Percentiles rank a stretch among this genome's conserved stretches.
Evolutionary conservation across 1,140 invertebrate genomes (phyloP).

Genomic region (Drosophila athabasca): DNA sequence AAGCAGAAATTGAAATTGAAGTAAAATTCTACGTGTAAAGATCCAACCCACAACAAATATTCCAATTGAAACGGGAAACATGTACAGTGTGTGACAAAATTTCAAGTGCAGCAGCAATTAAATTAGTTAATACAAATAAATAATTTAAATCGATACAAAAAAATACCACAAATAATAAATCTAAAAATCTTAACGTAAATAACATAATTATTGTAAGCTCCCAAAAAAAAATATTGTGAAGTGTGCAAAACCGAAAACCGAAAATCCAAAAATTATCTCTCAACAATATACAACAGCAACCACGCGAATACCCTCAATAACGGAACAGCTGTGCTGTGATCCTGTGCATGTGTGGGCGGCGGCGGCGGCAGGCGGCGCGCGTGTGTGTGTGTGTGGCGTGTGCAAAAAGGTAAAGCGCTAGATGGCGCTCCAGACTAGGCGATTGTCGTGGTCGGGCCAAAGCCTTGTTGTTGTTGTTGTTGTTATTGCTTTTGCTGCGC

Average conservation of each 20-base stretch:
- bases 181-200: too few species aligned
- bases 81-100: conserved; percentile 23
- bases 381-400: conserved; percentile 33
- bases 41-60: conserved; percentile 13
- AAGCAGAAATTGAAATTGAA: conserved; percentile 45
- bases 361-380: background rate
- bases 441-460: conserved; percentile 31
- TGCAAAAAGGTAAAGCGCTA: conserved; percentile 49
- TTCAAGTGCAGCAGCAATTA: too few species aligned
- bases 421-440: conserved; percentile 62
- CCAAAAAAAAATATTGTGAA: too few species aligned
- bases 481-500: conserved; percentile 32
- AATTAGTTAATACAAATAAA: conserved; percentile 4
- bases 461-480: conserved; percentile 14
- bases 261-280: too few species aligned
- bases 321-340: conserved; percentile 48
- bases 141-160: too few species aligned
- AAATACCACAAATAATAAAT: too few species aligned
- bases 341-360: too few species aligned
- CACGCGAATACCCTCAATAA: too few species aligned
- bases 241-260: too few species aligned
- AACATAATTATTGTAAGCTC: too few species aligned
- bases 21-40: conserved; percentile 57
- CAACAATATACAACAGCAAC: too few species aligned
- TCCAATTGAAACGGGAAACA: conserved; percentile 36